Evolutionary conservation across 2,113 vertebrate genomes (phyloP).

Genomic region (Dolichotis patagonum): DNA sequence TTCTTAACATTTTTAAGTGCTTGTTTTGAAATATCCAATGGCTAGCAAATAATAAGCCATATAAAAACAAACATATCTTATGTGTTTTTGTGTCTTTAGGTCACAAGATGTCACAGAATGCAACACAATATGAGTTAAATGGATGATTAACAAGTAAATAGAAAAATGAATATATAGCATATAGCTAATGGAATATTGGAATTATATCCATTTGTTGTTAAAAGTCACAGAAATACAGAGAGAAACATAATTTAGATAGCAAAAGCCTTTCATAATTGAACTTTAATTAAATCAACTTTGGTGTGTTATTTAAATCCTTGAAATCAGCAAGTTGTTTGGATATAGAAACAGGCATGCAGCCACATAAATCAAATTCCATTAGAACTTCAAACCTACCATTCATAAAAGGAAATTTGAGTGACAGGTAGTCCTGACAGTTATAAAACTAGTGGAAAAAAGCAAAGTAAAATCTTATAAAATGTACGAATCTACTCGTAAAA

Average conservation of each 20-base stretch:
- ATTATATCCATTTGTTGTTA: not conserved
- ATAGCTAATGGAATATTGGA: not conserved
- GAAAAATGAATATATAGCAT: not conserved
- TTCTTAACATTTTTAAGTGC: not conserved
- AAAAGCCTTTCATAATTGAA: not conserved
- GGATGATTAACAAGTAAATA: not conserved
- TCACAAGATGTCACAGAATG: not conserved
- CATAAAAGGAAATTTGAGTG: not conserved
- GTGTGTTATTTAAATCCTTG: constrained; percentile 1
- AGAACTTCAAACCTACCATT: not conserved
- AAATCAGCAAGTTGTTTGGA: not conserved
- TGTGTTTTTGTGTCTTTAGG: not conserved
- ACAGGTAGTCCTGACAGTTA: not conserved
- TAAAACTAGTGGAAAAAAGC: not conserved
- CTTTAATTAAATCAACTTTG: not conserved
- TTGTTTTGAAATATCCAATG: not conserved
- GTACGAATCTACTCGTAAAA: not conserved
- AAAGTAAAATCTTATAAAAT: not conserved
- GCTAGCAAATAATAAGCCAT: not conserved
- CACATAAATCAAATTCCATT: not conserved
- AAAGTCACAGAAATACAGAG: not conserved
- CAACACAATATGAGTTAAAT: not conserved
- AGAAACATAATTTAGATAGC: not conserved
- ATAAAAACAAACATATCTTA: not conserved
- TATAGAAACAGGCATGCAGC: not conserved